Evolutionary conservation across 1,140 invertebrate species (phyloP), one percentile per base, ranked within the genome.

Genomic region (Drosophila melanica): DNA sequence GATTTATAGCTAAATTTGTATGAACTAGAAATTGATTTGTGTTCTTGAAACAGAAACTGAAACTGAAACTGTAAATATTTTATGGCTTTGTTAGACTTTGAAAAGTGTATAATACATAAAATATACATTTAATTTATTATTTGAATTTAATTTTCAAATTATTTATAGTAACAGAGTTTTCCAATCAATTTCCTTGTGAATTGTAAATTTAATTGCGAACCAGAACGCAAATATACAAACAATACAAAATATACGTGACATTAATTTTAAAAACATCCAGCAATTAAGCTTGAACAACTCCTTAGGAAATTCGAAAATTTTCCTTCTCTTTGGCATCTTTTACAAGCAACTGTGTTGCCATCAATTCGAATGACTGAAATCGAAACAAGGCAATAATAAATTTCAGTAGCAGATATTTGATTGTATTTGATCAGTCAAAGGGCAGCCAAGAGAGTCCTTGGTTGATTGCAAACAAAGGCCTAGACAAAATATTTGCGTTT

Each of bases 401-500:
- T 35, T 72, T 57, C 47, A 37, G 37, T 20, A 37, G 57, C 55
- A 51, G 53, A 66, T 72, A 72, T 66, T 72, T 64, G 33, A 53
- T 72, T 59, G 63, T 45, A 39, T 67, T 72, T 72, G 69, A 73
- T 65, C 63, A 51, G 44, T 77, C 77, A 77, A 75, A 70, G 53
- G 41, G 55, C 72, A 44, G 30, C 66, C 63, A 48, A 62, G 45
- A 48, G 20, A 9, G 11, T 14, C 3, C n/a, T 33, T 23, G 47
- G 23, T 60, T 44, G 73, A 60, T 42, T 45, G 57, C 63, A 44
- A 41, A 75, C 81, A 85, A 85, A 85, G 66, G 69, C 77, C 73
- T 60, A 75, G 78, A 78, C 63, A 65, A 86, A 81, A 78, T 75
- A 75, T 85, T 86, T 85, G 57, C 64, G 64, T 84, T 74, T 80